Evolutionary conservation across 1,140 invertebrate species (phyloP), one percentile per base, ranked within the genome.

Genomic region (Drosophila littoralis): DNA sequence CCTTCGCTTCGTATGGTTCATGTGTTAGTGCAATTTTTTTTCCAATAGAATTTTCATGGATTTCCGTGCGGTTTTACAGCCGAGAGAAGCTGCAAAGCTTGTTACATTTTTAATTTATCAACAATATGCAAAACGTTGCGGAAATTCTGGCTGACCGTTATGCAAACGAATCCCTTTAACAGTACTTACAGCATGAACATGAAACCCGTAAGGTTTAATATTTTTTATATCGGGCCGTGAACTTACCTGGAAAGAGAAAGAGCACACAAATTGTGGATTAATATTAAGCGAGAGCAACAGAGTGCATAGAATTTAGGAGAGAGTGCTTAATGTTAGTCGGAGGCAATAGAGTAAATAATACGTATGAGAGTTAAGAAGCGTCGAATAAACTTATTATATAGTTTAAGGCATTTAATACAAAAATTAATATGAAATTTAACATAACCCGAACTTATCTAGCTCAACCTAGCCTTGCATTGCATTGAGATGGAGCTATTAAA

Each of bases 161-260:
- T 64, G 28, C 60, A 50, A 52, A 38, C 46, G 28, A 40, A 59
- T 52, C 22, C 43, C 54, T 46, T 15, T 57, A 55, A 66, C 75
- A 68, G 75, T 88, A 88, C 83, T 88, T 83, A 86, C 83, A 77
- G 54, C 63, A 70, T 65, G 77, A 65, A 64, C 40, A 68, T n/a
- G n/a, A n/a, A n/a, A n/a, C n/a, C n/a, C n/a, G n/a, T n/a, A n/a
- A n/a, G 22, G 13, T 42, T 65, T 12, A 28, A 5, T 3, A 28
- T 28, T 32, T 10, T 42, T 8, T 40, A 33, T 48, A 43, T 51
- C 6, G 22, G 6, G 1, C 13, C 1, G n/a, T 13, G 8, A 43
- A 88, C 83, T 86, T 88, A 86, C 83, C 83, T 86, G 68, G 12
- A 88, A 86, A 60, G 58, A 86, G 60, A 79, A 7, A 13, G n/a